Evolutionary conservation across 2,113 vertebrate genomes (phyloP), one percentile per base, ranked within the genome.

Genomic region (Scortum barcoo): DNA sequence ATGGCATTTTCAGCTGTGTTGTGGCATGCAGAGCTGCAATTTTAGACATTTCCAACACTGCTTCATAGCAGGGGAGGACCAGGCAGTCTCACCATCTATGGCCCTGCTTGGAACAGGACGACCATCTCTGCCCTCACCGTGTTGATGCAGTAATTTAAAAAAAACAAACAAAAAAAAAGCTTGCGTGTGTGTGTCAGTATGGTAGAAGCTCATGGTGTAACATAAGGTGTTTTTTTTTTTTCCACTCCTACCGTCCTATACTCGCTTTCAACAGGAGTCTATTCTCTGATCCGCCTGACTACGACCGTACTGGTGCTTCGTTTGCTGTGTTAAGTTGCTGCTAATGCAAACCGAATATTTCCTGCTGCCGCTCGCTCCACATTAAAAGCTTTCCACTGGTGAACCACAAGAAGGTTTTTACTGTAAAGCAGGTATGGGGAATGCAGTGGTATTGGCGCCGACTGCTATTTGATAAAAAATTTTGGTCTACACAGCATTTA

Each of bases 361-460:
- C 54, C 78, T 71, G 66, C 61, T 33, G 28, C 51, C 26, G 17
- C n/a, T 61, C 48, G 53, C 51, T 80, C 72, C 63, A 76, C 74
- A 78, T 76, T 72, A 58, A 82, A 71, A 58, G 60, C 76, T 81
- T 72, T 83, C 66, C 19, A 58, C 13, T 48, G 24, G 70, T 81
- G 56, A 67, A 84, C 74, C 80, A 46, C 81, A 71, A 28, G 50
- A 86, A 70, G 40, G 74, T 62, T 84, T 80, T 80, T 81, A 82
- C 75, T 74, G 62, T 56, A 62, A 78, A 53, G 33, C 36, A 16
- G 17, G 22, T 33, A 20, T 24, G 30, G 48, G 48, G 26, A 71
- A 78, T 62, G 26, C 38, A 36, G 24, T 67, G 33, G 33, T 40
- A 50, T 81, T 48, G 72, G 62, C 26, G 7, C 70, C 17, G 0